Percentiles rank a stretch among this genome's conserved stretches.
These are phyloP conservation scores for Leptoclinus maculatus DNA, from an alignment of 2,797 vertebrate genomes.

Conservation along the genomic window DNA sequence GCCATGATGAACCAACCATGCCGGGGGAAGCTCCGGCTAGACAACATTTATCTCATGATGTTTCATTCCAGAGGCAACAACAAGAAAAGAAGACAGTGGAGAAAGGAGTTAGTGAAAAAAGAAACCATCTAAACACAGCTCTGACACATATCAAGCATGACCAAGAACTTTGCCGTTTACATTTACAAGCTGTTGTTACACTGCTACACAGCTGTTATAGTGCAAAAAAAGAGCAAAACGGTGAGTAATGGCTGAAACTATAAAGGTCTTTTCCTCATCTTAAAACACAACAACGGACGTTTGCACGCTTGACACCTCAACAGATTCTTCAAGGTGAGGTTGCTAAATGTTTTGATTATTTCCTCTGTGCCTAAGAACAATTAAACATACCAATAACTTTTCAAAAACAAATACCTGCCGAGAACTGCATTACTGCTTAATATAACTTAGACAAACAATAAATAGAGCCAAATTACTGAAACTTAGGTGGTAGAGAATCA, in stretches of 20 bases:
- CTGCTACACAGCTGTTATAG: background rate
- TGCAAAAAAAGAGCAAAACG: background rate
- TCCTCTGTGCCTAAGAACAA: background rate
- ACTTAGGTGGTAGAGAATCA: background rate
- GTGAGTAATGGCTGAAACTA: background rate
- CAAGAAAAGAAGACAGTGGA: background rate
- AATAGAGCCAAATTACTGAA: background rate
- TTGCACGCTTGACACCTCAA: constrained; percentile 1
- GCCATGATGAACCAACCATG: constrained; percentile 61
- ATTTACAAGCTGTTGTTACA: constrained; percentile 12
- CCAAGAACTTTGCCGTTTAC: background rate
- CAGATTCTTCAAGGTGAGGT: background rate
- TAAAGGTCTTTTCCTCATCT: background rate
- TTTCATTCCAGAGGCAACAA: constrained; percentile 45
- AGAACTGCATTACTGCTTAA: background rate
- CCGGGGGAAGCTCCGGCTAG: constrained; percentile 68
- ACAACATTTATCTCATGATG: constrained; percentile 64
- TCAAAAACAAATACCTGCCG: background rate
- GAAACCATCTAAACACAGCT: constrained; percentile 3
- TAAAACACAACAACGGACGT: background rate
- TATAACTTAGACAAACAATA: background rate
- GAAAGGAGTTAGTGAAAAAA: background rate
- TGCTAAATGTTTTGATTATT: background rate
- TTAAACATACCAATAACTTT: background rate
- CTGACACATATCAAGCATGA: background rate